Conservation (phyloP, 2,888 invertebrate genomes). For the Phyllotreta cruciferae region DNA sequence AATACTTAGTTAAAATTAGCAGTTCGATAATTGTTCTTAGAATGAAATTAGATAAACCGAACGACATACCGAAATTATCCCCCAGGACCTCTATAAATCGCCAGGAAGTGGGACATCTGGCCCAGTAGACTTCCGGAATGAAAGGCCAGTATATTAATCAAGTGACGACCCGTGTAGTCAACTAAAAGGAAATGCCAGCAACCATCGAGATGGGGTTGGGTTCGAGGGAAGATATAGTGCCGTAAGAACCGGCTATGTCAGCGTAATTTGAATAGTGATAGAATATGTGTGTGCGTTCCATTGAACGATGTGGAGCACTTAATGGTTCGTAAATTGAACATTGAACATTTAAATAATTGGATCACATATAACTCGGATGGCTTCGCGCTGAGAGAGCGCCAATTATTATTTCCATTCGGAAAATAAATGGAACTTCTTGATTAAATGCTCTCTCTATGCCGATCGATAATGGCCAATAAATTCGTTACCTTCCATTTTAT, state of each 20-base stretch:
- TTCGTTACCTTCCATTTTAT: background rate
- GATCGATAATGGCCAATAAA: slow-evolving; percentile 2
- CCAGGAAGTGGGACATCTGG: slow-evolving; percentile 32
- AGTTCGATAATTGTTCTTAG: too few relatives aligned
- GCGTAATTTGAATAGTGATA: slow-evolving; percentile 34
- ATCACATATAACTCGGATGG: slow-evolving; percentile 24
- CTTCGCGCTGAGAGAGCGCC: slow-evolving; percentile 13
- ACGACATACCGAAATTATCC: slow-evolving; percentile 25
- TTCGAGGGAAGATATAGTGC: slow-evolving; percentile 29
- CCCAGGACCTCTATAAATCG: slow-evolving; percentile 33
- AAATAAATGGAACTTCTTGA: slow-evolving; percentile 9
- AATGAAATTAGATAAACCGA: background rate
- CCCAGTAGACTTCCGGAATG: slow-evolving; percentile 32
- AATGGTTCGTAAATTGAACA: slow-evolving; percentile 23
- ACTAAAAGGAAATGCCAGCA: slow-evolving; percentile 33
- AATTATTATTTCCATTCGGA: slow-evolving; percentile 15
- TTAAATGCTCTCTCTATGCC: slow-evolving; percentile 1
- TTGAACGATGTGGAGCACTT: slow-evolving; percentile 26
- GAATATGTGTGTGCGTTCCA: slow-evolving; percentile 30
- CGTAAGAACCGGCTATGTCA: slow-evolving; percentile 29
- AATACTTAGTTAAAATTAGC: too few relatives aligned
- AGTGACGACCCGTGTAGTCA: slow-evolving; percentile 34
- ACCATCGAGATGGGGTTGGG: slow-evolving; percentile 32
- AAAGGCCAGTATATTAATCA: slow-evolving; percentile 38
- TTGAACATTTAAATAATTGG: slow-evolving; percentile 25